Evolutionary conservation across 2,888 invertebrate genomes (phyloP).

Genomic region (Oscheius onirici): DNA sequence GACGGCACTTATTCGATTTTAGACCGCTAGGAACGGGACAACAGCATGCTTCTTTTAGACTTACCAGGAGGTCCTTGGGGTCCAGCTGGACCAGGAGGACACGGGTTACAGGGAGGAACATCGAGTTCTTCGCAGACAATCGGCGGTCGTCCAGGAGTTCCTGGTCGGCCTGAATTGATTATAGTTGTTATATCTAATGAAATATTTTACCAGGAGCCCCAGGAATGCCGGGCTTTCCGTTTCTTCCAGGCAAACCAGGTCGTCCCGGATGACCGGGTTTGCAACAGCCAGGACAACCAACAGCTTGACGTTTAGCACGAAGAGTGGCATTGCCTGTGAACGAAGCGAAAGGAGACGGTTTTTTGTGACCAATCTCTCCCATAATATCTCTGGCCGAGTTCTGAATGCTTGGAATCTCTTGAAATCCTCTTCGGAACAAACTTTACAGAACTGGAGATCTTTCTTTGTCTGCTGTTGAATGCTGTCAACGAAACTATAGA

Average conservation of each 20-base stretch:
- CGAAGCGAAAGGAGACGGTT: conserved; percentile 45
- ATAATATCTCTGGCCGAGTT: conserved; percentile 68
- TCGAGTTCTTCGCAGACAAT: conserved; percentile 71
- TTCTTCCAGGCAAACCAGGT: conserved; percentile 62
- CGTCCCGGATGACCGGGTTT: conserved; percentile 69
- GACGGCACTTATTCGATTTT: conserved; percentile 6
- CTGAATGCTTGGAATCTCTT: conserved; percentile 38
- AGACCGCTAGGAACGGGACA: not conserved
- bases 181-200: too few relatives aligned
- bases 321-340: conserved; percentile 51
- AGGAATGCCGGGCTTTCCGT: too few relatives aligned
- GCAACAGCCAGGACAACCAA: conserved; percentile 66
- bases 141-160: conserved; percentile 64
- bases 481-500: conserved; percentile 71
- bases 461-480: conserved; percentile 69
- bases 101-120: conserved; percentile 70
- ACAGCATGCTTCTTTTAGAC: not conserved
- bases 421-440: conserved; percentile 34
- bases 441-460: conserved; percentile 71
- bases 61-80: conserved; percentile 65
- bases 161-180: conserved; percentile 56
- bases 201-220: too few relatives aligned
- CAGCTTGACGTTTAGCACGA: conserved; percentile 62
- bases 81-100: conserved; percentile 67
- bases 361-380: conserved; percentile 66